Percentiles rank a stretch among this genome's conserved stretches.
These are phyloP conservation scores for Cyanoliseus patagonus DNA, from an alignment of 2,113 vertebrate genomes.

Conservation along the genomic window DNA sequence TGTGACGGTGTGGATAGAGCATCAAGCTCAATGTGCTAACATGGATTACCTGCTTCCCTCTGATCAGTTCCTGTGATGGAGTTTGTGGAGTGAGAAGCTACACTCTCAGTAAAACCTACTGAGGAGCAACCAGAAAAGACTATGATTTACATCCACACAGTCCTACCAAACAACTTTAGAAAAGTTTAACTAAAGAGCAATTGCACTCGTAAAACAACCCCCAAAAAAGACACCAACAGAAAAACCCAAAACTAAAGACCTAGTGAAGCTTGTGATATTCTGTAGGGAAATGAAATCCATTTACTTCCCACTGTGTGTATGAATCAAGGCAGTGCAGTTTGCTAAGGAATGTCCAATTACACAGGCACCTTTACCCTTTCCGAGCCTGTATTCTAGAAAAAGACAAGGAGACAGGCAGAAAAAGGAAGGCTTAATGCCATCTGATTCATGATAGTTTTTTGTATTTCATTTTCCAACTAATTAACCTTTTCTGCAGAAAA, in stretches of 20 bases:
- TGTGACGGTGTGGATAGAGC: not conserved
- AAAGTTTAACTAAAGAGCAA: not conserved
- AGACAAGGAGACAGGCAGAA: not conserved
- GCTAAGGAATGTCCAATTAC: slow-evolving; percentile 44
- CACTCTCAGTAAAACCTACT: not conserved
- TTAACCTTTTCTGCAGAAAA: slow-evolving; percentile 64
- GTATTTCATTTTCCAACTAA: slow-evolving; percentile 59
- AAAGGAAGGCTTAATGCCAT: not conserved
- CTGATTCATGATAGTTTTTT: slow-evolving; percentile 41
- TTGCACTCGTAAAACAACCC: not conserved
- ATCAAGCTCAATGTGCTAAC: not conserved
- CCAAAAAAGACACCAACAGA: not conserved
- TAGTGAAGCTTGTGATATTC: not conserved
- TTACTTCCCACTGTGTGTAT: not conserved
- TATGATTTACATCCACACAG: not conserved
- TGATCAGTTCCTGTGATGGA: not conserved
- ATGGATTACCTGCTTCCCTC: not conserved
- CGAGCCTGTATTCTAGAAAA: not conserved
- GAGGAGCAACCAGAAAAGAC: not conserved
- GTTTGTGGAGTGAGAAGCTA: not conserved
- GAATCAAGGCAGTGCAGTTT: not conserved
- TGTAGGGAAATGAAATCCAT: slow-evolving; percentile 10
- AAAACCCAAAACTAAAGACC: not conserved
- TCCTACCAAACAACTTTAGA: not conserved
- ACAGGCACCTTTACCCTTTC: slow-evolving; percentile 11